Conservation (phyloP, 2,113 vertebrate species). For the Callopanchax toddi region DNA sequence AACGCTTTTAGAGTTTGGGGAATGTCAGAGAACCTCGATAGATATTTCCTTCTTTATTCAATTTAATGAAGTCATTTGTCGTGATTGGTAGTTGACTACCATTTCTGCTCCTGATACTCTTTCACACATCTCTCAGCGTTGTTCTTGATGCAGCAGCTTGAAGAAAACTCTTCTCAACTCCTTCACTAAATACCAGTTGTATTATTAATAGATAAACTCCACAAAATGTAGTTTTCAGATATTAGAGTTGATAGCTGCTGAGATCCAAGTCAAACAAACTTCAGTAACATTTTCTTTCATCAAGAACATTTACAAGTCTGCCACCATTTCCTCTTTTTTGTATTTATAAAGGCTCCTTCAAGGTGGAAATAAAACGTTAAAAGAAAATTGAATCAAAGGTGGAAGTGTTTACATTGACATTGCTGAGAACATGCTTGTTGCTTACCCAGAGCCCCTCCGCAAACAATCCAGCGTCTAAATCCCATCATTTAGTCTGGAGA, state of each 20-base stretch:
- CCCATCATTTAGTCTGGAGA: slow-evolving; percentile 70
- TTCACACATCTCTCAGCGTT: too few species aligned
- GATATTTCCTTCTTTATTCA: too few species aligned
- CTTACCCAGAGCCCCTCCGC: slow-evolving; percentile 81
- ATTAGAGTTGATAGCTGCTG: background rate
- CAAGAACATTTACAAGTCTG: too few species aligned
- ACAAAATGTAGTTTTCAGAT: slow-evolving; percentile 60
- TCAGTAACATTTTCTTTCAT: too few species aligned
- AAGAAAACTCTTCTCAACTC: background rate
- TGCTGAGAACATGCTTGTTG: background rate
- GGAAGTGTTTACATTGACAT: too few species aligned
- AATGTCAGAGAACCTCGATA: too few species aligned
- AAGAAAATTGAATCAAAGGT: background rate
- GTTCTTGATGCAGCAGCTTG: background rate
- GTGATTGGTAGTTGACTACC: too few species aligned
- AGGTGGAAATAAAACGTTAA: background rate
- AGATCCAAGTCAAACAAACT: background rate
- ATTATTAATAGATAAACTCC: background rate
- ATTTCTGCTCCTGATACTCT: too few species aligned
- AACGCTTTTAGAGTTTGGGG: too few species aligned
- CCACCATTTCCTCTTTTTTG: background rate
- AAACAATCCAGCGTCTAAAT: slow-evolving; percentile 82
- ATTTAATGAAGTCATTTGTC: too few species aligned
- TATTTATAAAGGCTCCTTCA: background rate
- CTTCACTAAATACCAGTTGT: slow-evolving; percentile 2